Percentiles rank a stretch among this genome's conserved stretches.
phyloP scores from a whole-genome alignment of 2,113 vertebrate species.

The Larimichthys polyactis region DNA sequence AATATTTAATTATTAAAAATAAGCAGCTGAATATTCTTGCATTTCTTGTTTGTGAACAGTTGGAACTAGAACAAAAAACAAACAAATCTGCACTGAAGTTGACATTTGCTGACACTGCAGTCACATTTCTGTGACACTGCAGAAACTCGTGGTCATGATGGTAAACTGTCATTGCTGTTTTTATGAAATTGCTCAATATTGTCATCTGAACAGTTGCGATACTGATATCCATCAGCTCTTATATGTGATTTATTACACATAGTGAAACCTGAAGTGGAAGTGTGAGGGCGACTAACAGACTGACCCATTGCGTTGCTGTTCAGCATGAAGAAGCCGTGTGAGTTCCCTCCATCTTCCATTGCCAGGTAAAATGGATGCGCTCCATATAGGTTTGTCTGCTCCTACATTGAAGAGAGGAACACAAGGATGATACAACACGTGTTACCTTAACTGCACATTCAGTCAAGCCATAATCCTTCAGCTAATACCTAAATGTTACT shows the following conservation, averaged over 20 bases:
- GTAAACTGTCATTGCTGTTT: slow-evolving; percentile 26
- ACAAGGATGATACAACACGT: not conserved
- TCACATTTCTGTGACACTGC: not conserved
- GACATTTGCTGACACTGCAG: not conserved
- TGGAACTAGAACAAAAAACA: not conserved
- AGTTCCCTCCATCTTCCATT: slow-evolving; percentile 86
- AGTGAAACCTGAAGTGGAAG: not conserved
- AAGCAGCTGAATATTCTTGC: not conserved
- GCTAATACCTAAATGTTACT: too few relatives aligned
- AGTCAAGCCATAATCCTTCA: not conserved
- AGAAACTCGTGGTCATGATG: not conserved
- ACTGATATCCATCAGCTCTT: not conserved
- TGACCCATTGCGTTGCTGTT: slow-evolving; percentile 92
- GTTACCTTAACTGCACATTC: not conserved
- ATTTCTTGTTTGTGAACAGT: not conserved
- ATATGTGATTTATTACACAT: not conserved
- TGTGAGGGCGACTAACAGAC: not conserved
- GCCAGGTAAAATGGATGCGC: slow-evolving; percentile 92
- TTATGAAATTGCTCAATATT: not conserved
- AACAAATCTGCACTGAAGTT: not conserved
- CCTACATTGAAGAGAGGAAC: slow-evolving; percentile 71
- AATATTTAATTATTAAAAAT: not conserved
- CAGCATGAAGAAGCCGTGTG: slow-evolving; percentile 91
- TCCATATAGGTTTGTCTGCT: slow-evolving; percentile 89
- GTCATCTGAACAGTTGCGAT: not conserved